Evolutionary conservation across 1,140 invertebrate genomes (phyloP), one percentile per base, ranked within the genome.

Genomic region (Laupala kohalensis): DNA sequence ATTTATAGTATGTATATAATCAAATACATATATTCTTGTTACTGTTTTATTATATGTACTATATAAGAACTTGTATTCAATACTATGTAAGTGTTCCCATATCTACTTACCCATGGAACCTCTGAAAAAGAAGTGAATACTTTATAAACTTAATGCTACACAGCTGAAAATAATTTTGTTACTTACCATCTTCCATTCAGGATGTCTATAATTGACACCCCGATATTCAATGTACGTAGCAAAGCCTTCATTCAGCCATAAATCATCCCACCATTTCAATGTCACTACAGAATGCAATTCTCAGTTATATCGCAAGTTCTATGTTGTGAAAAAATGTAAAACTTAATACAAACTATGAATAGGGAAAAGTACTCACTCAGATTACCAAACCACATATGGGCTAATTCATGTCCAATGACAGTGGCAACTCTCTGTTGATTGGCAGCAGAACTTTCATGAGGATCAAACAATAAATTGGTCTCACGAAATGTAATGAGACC

Each of bases 161-260:
- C n/a, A 12, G n/a, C 53, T 13, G 53, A 62, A 62, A 62, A 13
- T 13, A 66, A 6, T n/a, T n/a, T 15, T 23, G 9, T 30, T 6
- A 79, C 82, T 81, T 84, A 95, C 92, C 85, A 94, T 89, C 77
- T 91, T 86, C 92, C 93, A 97, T 27, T 91, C 86, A 2, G 90
- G 87, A 77, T 93, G 85, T 63, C 90, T 85, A 27, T 83, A 81
- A 78, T 90, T 81, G 5, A 90, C 83, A 63, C 90, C 90, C 80
- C 94, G 92, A 75, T 88, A 93, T 79, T 92, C 86, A 81, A 96
- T 90, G 77, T 90, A 97, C 5, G 87, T 88, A 9, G 94, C 94
- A 78, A 97, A 96, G 3, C 94, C 94, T 83, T 96, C 93, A 80
- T 95, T 95, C 6, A 96, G 81, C 93, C 94, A 97, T 0, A 97